These are phyloP conservation scores for Drosophila cognata DNA, from an alignment of 2,888 invertebrate species.

Conservation along the genomic window DNA sequence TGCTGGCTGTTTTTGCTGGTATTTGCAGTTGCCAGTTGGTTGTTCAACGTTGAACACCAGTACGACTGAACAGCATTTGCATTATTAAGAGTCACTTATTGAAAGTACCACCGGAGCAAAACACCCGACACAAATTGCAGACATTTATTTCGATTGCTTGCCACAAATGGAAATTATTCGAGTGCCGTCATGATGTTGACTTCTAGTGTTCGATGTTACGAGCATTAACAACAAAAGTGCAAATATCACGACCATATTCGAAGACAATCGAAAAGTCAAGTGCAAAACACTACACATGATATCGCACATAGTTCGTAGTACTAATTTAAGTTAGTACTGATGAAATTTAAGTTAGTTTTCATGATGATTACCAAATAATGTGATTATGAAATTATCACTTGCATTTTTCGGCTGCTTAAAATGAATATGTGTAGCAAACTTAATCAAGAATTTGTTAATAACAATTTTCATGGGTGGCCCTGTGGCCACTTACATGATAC, in stretches of 20 bases:
- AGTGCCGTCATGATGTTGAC: constrained; percentile 1
- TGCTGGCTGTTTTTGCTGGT: constrained; percentile 18
- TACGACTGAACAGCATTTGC: constrained; percentile 41
- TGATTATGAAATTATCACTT: background rate
- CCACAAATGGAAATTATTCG: constrained; percentile 20
- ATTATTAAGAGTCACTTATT: constrained; percentile 69
- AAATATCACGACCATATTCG: background rate
- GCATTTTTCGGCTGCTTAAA: background rate
- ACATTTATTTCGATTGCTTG: constrained; percentile 49
- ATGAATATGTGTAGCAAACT: background rate
- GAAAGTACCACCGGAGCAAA: constrained; percentile 36
- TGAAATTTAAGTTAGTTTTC: background rate
- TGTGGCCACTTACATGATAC: background rate
- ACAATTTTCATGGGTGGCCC: background rate
- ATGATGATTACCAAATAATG: background rate
- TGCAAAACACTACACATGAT: background rate
- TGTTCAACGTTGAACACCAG: constrained; percentile 21
- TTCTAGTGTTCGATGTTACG: constrained; percentile 5
- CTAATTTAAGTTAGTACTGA: background rate
- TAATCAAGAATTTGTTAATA: background rate
- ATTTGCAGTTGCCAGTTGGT: constrained; percentile 32
- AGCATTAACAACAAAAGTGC: constrained; percentile 18
- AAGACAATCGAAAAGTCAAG: background rate
- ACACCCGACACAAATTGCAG: constrained; percentile 51
- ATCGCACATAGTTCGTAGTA: background rate